Base-by-base conservation (phyloP, 1,140 invertebrate genomes). In the Ephestia elutella region DNA sequence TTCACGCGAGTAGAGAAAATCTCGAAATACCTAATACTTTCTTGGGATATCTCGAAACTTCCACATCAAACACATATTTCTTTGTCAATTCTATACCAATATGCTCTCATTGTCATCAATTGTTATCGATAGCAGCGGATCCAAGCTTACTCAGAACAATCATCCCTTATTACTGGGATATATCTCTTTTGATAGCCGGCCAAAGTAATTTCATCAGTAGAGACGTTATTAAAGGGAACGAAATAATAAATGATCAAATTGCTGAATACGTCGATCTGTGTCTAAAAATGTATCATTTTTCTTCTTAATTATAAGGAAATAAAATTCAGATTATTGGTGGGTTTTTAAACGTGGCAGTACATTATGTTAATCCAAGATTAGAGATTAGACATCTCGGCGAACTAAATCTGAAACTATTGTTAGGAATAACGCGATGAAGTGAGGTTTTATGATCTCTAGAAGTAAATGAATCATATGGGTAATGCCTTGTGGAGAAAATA, bases 61-160 rank as follows among this genome's bases (percentile, higher is more conserved):
- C n/a, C n/a, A n/a, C n/a, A n/a, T 7, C 7, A 8, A 32, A 32
- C 3, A 10, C 4, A 25, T 7, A 25, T 32, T 32, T 7, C 38
- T 44, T 44, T 44, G n/a, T 17, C 38, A 44, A 10, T 15, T 44
- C 38, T 17, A 44, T 7, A 11, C n/a, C n/a, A 44, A 44, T 44
- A 44, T 35, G 10, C 1, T 2, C 38, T 44, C 38, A 15, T 15
- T n/a, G 50, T 0, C 18, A 53, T 54, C 63, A 13, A 66, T 68
- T 73, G 65, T 68, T 63, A 55, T 38, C 55, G 62, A 61, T 70
- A 61, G 59, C 57, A 59, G 51, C 51, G 44, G 53, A 59, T 25
- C 21, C 60, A 50, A 57, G 68, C 66, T 66, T 69, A 65, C 54
- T 48, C 57, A 59, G 65, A 70, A 73, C 73, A 68, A 70, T 72